Evolutionary conservation across 2,888 invertebrate species (phyloP), one percentile per base, ranked within the genome.

Genomic region (Neuroscelio doddi): DNA sequence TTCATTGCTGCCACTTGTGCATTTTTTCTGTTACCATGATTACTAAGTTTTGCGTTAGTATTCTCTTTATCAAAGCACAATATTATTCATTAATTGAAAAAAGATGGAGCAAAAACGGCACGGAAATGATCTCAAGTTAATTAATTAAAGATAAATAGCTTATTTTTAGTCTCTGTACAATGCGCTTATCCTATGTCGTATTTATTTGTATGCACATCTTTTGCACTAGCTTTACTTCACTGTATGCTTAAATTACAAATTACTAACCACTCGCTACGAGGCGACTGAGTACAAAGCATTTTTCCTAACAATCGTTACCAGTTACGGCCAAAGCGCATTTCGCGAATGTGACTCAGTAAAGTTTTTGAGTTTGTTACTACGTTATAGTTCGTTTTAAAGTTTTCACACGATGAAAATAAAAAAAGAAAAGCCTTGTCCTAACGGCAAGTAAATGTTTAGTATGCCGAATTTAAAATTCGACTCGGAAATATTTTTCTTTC

Each of bases 111-210:
- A 36, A 36, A 36, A 14, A 73, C 64, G 67, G 78, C 69, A 74
- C 73, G 74, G 76, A 74, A 78, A 80, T 82, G 82, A 82, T 82
- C 82, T 82, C 82, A 82, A 78, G 76, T 77, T 77, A 76, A 70
- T 70, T 76, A 75, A 79, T 78, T 77, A 80, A 75, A 64, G 69
- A 64, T 80, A 75, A 69, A 71, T 73, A 71, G 72, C 62, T 74
- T 73, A 71, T 72, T 70, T 75, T 71, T 74, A 76, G 75, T 74
- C 73, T 72, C 77, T 82, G 81, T 82, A 82, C 73, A 82, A 80
- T 80, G 75, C 74, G 82, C 78, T 81, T 80, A 73, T 78, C 78
- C 73, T 70, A 64, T 77, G 73, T 80, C 76, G 77, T 81, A 82
- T 82, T 82, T 81, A 82, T 82, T 82, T 78, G 69, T 74, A 71